phyloP scores from a whole-genome alignment of 2,797 vertebrate genomes.

The Sebastes aleutianus region DNA sequence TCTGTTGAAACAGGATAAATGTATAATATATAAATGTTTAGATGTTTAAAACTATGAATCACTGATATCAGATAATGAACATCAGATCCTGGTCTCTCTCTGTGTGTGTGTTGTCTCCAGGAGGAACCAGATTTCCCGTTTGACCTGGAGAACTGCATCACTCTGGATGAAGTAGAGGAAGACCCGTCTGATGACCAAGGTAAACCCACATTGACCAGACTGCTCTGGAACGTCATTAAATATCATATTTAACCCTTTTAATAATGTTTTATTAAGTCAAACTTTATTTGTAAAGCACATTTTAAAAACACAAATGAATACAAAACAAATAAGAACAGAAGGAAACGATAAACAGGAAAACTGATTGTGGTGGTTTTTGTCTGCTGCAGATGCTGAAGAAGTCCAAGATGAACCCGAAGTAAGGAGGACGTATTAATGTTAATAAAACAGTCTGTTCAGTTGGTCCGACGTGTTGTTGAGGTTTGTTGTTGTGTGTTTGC shows the following conservation, averaged over 20 bases:
- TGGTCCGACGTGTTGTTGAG: neutral
- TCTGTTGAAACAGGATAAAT: neutral
- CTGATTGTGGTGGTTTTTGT: neutral
- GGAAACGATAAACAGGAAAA: no score
- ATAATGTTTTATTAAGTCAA: no score
- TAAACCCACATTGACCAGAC: neutral
- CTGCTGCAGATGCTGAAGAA: conserved; percentile 24
- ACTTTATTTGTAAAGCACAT: no score
- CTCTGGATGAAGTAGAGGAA: conserved; percentile 74
- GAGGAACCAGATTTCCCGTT: conserved; percentile 52
- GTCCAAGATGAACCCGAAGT: neutral
- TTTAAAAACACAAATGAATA: no score
- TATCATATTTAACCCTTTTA: neutral
- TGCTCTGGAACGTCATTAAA: neutral
- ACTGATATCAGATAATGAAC: neutral
- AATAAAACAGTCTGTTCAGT: fast-evolving
- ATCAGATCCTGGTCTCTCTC: neutral
- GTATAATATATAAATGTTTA: neutral
- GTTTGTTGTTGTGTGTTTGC: neutral
- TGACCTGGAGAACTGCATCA: conserved; percentile 72
- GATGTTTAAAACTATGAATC: neutral
- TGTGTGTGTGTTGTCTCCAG: conserved; percentile 11
- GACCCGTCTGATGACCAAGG: conserved; percentile 46
- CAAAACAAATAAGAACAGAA: no score
- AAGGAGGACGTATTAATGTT: neutral